A percentile compares a stretch with the other conserved stretches of the same genome.
Evolutionary conservation across 2,888 invertebrate species (phyloP).

Genomic region (Matsumyia berberina): DNA sequence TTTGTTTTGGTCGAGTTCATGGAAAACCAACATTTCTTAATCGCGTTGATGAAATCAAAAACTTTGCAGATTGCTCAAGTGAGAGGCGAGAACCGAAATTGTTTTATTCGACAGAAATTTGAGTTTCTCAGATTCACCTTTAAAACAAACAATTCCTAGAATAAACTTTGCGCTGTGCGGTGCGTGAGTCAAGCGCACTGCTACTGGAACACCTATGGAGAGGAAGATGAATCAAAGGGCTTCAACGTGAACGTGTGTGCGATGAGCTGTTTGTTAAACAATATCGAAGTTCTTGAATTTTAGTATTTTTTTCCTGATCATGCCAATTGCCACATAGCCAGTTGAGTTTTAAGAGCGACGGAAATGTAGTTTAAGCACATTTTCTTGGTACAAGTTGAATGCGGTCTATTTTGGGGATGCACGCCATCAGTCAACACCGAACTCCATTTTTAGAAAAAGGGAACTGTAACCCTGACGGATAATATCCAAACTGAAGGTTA

Average conservation of each 20-base stretch:
- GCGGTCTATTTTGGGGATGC: no score
- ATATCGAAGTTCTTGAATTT: constrained; percentile 6
- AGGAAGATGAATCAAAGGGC: constrained; percentile 19
- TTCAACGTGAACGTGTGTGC: neutral
- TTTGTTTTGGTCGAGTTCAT: constrained; percentile 9
- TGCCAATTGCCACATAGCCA: no score
- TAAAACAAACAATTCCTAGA: constrained; percentile 22
- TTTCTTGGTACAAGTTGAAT: no score
- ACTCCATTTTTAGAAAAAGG: no score
- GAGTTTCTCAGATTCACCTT: constrained; percentile 12
- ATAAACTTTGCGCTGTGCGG: neutral
- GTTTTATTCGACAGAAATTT: neutral
- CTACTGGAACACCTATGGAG: constrained; percentile 29
- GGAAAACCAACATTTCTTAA: constrained; percentile 37
- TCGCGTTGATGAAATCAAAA: constrained; percentile 7
- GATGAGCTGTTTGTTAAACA: constrained; percentile 37
- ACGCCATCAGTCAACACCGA: no score
- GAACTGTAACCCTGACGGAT: no score
- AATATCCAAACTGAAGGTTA: no score
- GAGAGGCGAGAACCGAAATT: constrained; percentile 16
- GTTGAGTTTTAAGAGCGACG: no score
- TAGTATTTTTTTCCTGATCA: neutral
- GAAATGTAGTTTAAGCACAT: no score
- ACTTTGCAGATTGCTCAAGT: constrained; percentile 24
- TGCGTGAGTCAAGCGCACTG: neutral